Evolutionary conservation across 2,797 vertebrate genomes (phyloP), one percentile per base, ranked within the genome.

Genomic region (Gastrophryne carolinensis): DNA sequence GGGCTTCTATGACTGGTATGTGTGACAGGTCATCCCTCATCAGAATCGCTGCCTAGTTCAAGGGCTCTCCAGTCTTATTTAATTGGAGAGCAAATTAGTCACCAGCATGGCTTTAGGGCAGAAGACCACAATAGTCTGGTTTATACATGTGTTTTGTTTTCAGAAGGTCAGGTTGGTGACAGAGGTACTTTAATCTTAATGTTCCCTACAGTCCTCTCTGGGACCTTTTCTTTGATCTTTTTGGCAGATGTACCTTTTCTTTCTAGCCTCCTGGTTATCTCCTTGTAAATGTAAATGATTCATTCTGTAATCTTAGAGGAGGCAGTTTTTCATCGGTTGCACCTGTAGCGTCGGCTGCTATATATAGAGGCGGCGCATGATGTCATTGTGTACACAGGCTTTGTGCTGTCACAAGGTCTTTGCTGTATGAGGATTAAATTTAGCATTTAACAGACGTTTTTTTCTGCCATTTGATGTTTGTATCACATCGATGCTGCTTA

Each of bases 351-450:
- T 15, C 15, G 35, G 19, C 7, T 41, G 66, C 26, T 71, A 19
- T 71, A 57, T 47, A 56, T 41, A 71, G 35, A 17, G 21, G 2
- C n/a, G 5, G 12, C 2, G 49, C 66, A 57, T 77, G 44, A 69
- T 27, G 73, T 76, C 65, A 77, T 70, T 77, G 44, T 71, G 66
- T 57, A 37, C 52, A 57, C 72, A 60, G 13, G 17, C 15, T 64
- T 34, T 44, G 19, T 62, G 49, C 37, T 54, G 54, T 63, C 47
- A 62, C 56, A 56, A 44, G 74, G 39, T 50, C 23, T 60, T 4
- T 49, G 60, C n/a, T 57, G 50, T 47, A 49, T 58, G 34, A 63
- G 27, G 58, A 64, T 71, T 65, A 44, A n/a, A 63, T 66, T 56
- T 32, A 44, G 26, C 24, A 24, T 56, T 35, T 32, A 50, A 13